These are phyloP conservation scores for Manacus vitellinus DNA, from an alignment of 2,113 vertebrate genomes.

Conservation along the genomic window DNA sequence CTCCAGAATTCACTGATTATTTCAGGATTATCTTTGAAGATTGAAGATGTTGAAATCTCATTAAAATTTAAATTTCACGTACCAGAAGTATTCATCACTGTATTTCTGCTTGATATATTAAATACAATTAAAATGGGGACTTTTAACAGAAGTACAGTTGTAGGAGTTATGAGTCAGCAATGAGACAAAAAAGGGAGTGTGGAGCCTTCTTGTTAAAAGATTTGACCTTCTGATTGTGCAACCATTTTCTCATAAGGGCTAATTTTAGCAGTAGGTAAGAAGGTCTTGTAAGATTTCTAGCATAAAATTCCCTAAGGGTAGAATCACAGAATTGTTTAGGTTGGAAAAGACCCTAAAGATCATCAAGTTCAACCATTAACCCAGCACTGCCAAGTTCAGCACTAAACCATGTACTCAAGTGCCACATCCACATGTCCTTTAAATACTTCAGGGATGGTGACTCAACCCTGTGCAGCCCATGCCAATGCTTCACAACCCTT, in stretches of 20 bases:
- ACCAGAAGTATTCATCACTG: neutral
- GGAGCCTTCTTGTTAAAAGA: neutral
- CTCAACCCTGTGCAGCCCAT: too few species aligned
- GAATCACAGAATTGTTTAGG: neutral
- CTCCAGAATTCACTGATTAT: neutral
- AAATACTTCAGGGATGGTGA: neutral
- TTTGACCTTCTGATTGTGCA: neutral
- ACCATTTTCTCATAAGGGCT: neutral
- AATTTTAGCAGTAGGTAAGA: neutral
- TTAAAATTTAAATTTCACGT: neutral
- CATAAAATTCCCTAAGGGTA: neutral
- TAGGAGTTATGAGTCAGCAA: neutral
- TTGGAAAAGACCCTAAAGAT: neutral
- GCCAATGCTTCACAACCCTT: neutral
- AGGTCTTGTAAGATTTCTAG: neutral
- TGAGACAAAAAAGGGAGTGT: neutral
- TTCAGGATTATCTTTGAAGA: neutral
- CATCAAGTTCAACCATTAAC: neutral
- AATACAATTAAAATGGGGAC: neutral
- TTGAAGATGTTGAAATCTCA: neutral
- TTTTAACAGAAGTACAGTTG: neutral
- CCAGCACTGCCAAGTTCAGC: neutral
- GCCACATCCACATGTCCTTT: neutral
- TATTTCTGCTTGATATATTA: slow-evolving; percentile 23
- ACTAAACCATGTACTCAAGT: neutral